phyloP scores from a whole-genome alignment of 2,113 vertebrate genomes.

The Gnathonemus echidnorhynchus region DNA sequence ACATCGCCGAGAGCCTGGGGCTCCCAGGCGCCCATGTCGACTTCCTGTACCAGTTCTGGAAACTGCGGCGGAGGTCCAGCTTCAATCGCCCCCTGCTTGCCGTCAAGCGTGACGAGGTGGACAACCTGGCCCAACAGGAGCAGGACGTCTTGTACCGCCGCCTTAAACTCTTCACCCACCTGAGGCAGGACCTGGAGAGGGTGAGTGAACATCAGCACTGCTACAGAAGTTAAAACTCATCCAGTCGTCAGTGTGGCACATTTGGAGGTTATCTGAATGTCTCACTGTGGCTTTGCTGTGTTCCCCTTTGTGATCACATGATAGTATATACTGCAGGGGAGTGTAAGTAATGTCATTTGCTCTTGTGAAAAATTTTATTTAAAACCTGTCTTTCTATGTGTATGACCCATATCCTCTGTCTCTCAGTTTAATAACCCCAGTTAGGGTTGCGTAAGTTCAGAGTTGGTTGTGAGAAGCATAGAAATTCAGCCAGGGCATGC shows the following conservation, averaged over 20 bases:
- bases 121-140: slow-evolving; percentile 93
- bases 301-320: neutral
- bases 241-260: neutral
- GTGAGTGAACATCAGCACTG: slow-evolving; percentile 60
- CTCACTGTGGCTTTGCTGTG: neutral
- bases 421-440: neutral
- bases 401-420: neutral
- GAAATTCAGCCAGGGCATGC: neutral
- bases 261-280: neutral
- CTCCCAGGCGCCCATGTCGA: slow-evolving; percentile 75
- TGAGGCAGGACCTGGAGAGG: slow-evolving; percentile 92
- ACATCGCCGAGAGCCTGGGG: slow-evolving; percentile 78
- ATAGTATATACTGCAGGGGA: neutral
- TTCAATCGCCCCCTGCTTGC: slow-evolving; percentile 83
- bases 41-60: slow-evolving; percentile 97
- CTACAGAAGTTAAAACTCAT: neutral
- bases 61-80: slow-evolving; percentile 87
- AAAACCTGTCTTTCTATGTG: neutral
- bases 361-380: neutral
- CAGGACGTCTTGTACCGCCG: slow-evolving; percentile 91
- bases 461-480: neutral
- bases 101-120: slow-evolving; percentile 88
- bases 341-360: neutral
- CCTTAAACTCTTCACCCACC: slow-evolving; percentile 91
- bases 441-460: neutral